A percentile compares a stretch with the other conserved stretches of the same genome.
Evolutionary conservation across 2,113 vertebrate genomes (phyloP).

Genomic region (Brachirus orientalis): DNA sequence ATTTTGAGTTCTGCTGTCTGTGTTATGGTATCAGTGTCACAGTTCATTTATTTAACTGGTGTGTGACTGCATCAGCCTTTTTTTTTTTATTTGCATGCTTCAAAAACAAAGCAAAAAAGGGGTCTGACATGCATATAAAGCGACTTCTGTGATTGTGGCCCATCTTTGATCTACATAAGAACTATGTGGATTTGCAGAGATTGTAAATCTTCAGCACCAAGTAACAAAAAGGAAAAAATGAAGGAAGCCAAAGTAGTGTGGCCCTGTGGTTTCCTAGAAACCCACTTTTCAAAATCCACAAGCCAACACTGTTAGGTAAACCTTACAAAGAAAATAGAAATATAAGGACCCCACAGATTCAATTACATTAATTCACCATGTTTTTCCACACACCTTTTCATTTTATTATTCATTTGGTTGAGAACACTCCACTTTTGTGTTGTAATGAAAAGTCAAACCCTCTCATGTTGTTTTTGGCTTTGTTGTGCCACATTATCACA

Average conservation of each 20-base stretch:
- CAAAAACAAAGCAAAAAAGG: too few relatives aligned
- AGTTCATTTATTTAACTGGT: slow-evolving; percentile 10
- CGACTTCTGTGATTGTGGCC: not conserved
- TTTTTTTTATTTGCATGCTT: not conserved
- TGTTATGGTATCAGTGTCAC: slow-evolving; percentile 1
- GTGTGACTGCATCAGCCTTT: not conserved
- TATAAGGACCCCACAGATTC: not conserved
- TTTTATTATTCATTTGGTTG: not conserved
- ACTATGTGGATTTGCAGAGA: not conserved
- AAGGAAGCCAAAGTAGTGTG: not conserved
- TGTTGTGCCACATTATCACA: slow-evolving; percentile 24
- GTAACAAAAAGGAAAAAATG: not conserved
- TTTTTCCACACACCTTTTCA: not conserved
- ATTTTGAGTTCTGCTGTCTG: not conserved
- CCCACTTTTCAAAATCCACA: slow-evolving; percentile 13
- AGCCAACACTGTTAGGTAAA: slow-evolving; percentile 11
- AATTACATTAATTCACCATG: not conserved
- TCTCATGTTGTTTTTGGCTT: slow-evolving; percentile 39
- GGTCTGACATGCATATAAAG: not conserved
- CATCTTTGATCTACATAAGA: not conserved
- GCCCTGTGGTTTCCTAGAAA: slow-evolving; percentile 30
- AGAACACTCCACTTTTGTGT: slow-evolving; percentile 5
- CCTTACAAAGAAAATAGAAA: slow-evolving; percentile 6
- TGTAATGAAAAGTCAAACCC: slow-evolving; percentile 1
- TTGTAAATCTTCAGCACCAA: slow-evolving; percentile 4